Conservation (phyloP, 1,140 invertebrate genomes). For the Cherax quadricarinatus region DNA sequence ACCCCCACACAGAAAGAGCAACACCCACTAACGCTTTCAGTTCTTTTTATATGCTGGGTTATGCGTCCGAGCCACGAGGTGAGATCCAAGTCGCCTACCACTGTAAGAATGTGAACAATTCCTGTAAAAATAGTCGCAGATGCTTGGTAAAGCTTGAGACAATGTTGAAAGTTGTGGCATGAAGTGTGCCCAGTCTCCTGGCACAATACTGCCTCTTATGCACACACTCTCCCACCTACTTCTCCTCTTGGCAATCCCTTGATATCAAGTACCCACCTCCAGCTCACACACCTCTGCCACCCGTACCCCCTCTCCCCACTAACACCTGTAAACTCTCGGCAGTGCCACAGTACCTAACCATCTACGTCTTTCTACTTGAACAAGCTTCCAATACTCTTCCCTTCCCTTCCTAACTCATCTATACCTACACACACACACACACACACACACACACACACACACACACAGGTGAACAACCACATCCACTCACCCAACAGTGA, state of each 20-base stretch:
- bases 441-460: background rate
- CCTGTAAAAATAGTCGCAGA: slow-evolving; percentile 24
- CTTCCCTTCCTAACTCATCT: no score
- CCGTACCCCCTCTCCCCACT: no score
- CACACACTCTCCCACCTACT: background rate
- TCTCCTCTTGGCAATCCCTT: background rate
- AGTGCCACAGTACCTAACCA: no score
- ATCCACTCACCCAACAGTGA: no score
- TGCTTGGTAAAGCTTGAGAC: background rate
- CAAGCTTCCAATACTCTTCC: no score
- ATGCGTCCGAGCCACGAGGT: background rate
- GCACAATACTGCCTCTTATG: background rate
- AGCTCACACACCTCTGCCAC: background rate
- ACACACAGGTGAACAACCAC: no score
- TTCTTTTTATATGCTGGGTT: background rate
- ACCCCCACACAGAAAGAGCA: no score
- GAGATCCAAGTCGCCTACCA: slow-evolving; percentile 20
- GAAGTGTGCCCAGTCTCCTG: no score
- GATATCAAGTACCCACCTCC: background rate
- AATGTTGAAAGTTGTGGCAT: background rate
- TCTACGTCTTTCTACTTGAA: no score
- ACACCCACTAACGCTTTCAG: background rate
- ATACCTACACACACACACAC: background rate
- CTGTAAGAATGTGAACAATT: background rate
- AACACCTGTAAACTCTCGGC: no score